A percentile compares a stretch with the other conserved stretches of the same genome.
These are phyloP conservation scores for Chymomyza fuscimana DNA, from an alignment of 2,888 invertebrate genomes.

Conservation along the genomic window DNA sequence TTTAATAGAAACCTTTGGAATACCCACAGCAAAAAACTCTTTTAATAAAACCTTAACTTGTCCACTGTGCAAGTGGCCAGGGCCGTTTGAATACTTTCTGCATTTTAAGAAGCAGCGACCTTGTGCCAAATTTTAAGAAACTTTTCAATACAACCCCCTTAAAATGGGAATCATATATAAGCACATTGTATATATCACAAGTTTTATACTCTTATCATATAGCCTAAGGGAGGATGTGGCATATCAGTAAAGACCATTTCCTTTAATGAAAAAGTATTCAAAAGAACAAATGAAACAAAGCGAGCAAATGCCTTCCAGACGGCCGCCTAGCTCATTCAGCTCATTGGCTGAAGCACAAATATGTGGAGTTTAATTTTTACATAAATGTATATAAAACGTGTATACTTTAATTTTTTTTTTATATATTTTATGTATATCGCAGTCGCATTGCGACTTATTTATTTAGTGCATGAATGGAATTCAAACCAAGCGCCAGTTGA, in stretches of 20 bases:
- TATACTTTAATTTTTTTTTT: not conserved
- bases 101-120: conserved; percentile 32
- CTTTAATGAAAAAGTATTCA: conserved; percentile 9
- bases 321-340: not conserved
- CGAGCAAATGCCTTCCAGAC: not conserved
- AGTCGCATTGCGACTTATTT: conserved; percentile 3
- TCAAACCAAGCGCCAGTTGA: conserved; percentile 31
- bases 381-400: conserved; percentile 1
- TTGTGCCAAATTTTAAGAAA: conserved; percentile 37
- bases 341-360: not conserved
- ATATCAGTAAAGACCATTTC: not conserved
- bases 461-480: conserved; percentile 51
- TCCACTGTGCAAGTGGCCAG: not conserved
- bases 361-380: not conserved
- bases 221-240: not conserved
- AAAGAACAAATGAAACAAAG: conserved; percentile 9
- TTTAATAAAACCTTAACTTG: conserved; percentile 20
- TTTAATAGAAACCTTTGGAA: too few species aligned
- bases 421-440: conserved; percentile 8
- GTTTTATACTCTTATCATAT: not conserved
- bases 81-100: conserved; percentile 18
- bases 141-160: not conserved
- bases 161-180: not conserved
- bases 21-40: too few species aligned
- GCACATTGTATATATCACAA: not conserved